A percentile compares a stretch with the other conserved stretches of the same genome.
phyloP scores from a whole-genome alignment of 2,888 invertebrate genomes.

The Erynnis tages region DNA sequence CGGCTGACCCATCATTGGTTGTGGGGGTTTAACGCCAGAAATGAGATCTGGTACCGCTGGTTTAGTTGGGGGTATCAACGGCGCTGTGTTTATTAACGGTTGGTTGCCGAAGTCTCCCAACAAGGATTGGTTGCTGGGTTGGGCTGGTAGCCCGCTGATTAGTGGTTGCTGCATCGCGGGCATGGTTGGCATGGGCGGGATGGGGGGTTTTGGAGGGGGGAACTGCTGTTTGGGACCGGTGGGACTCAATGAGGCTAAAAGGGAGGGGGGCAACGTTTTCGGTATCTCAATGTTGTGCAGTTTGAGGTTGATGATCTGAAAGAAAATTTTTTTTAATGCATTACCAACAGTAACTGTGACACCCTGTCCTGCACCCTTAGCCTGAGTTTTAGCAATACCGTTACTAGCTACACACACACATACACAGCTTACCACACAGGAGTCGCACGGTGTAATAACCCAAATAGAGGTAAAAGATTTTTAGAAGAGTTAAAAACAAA shows the following conservation, averaged over 20 bases:
- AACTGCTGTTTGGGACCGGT: constrained; percentile 65
- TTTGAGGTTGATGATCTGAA: constrained; percentile 92
- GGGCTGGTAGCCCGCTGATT: constrained; percentile 38
- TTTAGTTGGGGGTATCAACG: constrained; percentile 42
- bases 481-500: too few relatives aligned
- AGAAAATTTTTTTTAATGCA: too few relatives aligned
- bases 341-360: too few relatives aligned
- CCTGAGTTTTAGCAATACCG: too few relatives aligned
- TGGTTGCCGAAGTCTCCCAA: constrained; percentile 49
- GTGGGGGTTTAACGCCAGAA: constrained; percentile 59
- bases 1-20: constrained; percentile 41
- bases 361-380: too few relatives aligned
- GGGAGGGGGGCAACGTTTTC: constrained; percentile 88
- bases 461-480: too few relatives aligned
- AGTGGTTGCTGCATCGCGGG: constrained; percentile 43
- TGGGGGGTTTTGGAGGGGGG: constrained; percentile 65
- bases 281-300: constrained; percentile 96
- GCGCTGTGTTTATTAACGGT: constrained; percentile 29
- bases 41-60: constrained; percentile 63
- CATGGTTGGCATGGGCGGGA: constrained; percentile 60
- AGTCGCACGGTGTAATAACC: too few relatives aligned
- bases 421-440: too few relatives aligned
- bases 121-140: constrained; percentile 43
- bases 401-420: too few relatives aligned
- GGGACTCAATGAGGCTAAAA: constrained; percentile 85